Evolutionary conservation across 2,888 invertebrate genomes (phyloP).

Genomic region (Aethes cnicana): DNA sequence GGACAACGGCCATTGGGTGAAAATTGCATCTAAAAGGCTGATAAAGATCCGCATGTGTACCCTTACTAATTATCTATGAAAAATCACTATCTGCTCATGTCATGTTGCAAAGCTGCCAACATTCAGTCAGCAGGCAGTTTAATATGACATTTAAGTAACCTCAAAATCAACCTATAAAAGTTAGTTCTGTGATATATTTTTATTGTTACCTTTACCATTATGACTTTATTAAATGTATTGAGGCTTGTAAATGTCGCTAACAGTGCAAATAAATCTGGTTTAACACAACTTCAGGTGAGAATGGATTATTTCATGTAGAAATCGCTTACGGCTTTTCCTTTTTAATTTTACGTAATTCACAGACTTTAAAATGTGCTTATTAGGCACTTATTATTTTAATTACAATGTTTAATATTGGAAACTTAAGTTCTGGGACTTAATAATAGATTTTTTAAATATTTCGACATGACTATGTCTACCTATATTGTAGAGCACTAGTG

Average conservation of each 20-base stretch:
- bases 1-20: no score
- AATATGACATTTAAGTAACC: slow-evolving; percentile 41
- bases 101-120: slow-evolving; percentile 23
- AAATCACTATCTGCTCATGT: neutral
- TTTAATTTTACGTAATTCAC: slow-evolving; percentile 50
- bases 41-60: no score
- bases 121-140: slow-evolving; percentile 2
- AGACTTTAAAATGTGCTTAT: neutral
- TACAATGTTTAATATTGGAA: no score
- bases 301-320: neutral
- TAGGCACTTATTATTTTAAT: no score
- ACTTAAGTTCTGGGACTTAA: no score
- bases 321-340: slow-evolving; percentile 20
- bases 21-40: no score
- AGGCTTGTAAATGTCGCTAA: slow-evolving; percentile 52
- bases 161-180: slow-evolving; percentile 38
- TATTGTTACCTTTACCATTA: slow-evolving; percentile 44
- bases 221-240: slow-evolving; percentile 65
- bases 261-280: slow-evolving; percentile 48
- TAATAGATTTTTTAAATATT: neutral
- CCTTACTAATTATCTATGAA: slow-evolving; percentile 21
- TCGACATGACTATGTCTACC: neutral
- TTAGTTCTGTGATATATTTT: slow-evolving; percentile 48
- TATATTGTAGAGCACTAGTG: no score
- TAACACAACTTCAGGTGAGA: slow-evolving; percentile 58